Conservation (phyloP, 1,140 invertebrate genomes). For the Metopolophium dirhodum region DNA sequence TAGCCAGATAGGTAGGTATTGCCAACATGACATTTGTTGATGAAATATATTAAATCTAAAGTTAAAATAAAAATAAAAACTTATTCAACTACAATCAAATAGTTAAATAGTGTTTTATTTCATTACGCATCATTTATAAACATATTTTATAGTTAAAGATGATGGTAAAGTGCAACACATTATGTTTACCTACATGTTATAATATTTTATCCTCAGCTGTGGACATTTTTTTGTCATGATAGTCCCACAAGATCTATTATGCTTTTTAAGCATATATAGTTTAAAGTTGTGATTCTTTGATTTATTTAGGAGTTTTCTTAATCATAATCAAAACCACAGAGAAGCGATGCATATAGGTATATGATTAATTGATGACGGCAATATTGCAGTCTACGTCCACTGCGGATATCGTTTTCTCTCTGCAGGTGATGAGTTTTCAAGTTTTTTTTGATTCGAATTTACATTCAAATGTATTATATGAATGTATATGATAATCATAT, state of each 20-base stretch:
- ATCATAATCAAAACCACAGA: not conserved
- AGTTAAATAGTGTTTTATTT: not conserved
- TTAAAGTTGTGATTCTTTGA: not conserved
- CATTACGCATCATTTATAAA: not conserved
- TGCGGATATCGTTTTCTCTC: no score
- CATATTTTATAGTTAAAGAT: not conserved
- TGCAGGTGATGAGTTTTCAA: no score
- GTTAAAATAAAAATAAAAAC: not conserved
- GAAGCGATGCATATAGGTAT: not conserved
- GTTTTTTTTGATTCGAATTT: no score
- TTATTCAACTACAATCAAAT: not conserved
- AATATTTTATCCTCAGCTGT: not conserved
- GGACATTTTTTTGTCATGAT: not conserved
- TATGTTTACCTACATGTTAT: not conserved
- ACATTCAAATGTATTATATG: no score
- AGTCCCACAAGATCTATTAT: not conserved
- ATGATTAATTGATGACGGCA: not conserved
- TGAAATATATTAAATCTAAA: not conserved
- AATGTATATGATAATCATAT: no score
- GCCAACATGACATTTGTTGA: not conserved
- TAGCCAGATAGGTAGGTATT: no score
- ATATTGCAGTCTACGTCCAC: not conserved
- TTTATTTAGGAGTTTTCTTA: not conserved
- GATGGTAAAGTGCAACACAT: not conserved
- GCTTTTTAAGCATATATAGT: not conserved